Evolutionary conservation across 2,888 invertebrate genomes (phyloP), one percentile per base, ranked within the genome.

Genomic region (Nemapogon koenigi): DNA sequence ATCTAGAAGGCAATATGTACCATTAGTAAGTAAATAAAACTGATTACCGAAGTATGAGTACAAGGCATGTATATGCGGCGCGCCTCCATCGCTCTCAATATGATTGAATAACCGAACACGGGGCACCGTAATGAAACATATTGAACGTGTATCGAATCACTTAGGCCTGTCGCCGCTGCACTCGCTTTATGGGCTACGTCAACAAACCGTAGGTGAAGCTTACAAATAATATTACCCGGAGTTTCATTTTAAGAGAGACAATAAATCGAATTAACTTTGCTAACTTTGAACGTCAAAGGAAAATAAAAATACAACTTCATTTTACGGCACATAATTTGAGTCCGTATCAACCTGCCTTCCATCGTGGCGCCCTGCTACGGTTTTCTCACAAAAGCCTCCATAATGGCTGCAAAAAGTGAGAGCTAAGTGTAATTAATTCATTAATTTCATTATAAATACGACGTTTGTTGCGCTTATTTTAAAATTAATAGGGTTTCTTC

Each of bases 101-200:
- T 78, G 70, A 78, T 78, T 75, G 68, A 78, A 78, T 78, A 71
- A 78, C 62, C 69, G 63, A 62, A 57, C 64, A 57, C 62, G 62
- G 66, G 50, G 14, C 30, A 57, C 55, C 63, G 62, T 78, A 76
- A 78, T 76, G 75, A 78, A 76, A 76, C 75, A 73, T 76, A 76
- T 76, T 75, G 76, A 73, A 72, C 68, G 64, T 71, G 71, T 76
- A 76, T 78, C 70, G 73, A 73, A 71, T 72, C 76, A 78, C 76
- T 78, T 78, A 78, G 71, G 58, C 59, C 49, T 51, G 50, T 55
- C 56, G 59, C 17, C 7, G 59, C 63, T 70, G 70, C 69, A 70
- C 63, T 68, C 65, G 57, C 63, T 65, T 69, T 67, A 68, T 57
- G 59, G 60, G 53, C 53, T 60, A 58, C 55, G 59, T 58, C 68